These are phyloP conservation scores for Margarornis squamiger DNA, from an alignment of 2,797 vertebrate genomes.

Conservation along the genomic window DNA sequence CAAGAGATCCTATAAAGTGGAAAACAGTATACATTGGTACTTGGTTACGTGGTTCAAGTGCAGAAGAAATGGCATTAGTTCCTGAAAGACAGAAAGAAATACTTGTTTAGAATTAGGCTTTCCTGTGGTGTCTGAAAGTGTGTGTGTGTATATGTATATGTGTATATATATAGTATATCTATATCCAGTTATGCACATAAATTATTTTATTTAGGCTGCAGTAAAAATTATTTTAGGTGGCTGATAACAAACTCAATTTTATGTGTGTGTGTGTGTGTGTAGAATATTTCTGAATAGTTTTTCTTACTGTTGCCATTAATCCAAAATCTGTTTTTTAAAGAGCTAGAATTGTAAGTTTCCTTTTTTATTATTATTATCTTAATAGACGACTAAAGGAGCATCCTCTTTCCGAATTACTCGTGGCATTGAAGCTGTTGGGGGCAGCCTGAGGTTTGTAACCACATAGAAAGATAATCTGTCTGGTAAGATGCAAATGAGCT, in stretches of 20 bases:
- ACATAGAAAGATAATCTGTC: neutral
- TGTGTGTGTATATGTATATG: too few species aligned
- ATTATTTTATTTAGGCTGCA: neutral
- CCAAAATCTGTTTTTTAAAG: neutral
- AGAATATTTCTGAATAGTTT: neutral
- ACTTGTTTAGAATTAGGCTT: neutral
- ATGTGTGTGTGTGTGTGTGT: neutral
- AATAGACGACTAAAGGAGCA: conserved; percentile 94
- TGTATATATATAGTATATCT: neutral
- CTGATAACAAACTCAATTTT: neutral
- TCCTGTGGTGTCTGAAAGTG: neutral
- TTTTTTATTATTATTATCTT: neutral
- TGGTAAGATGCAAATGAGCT: neutral
- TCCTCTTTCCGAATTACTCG: conserved; percentile 94
- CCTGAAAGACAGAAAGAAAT: neutral
- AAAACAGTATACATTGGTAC: neutral
- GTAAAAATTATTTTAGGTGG: neutral
- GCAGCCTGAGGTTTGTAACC: conserved; percentile 86
- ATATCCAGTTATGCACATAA: neutral
- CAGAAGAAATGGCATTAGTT: neutral
- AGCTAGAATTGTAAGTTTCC: neutral
- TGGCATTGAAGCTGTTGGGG: conserved; percentile 92
- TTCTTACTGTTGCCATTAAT: neutral
- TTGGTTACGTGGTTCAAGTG: neutral
- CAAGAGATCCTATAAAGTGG: neutral